Evolutionary conservation across 2,113 vertebrate genomes (phyloP).

Genomic region (Trematomus loennbergii): DNA sequence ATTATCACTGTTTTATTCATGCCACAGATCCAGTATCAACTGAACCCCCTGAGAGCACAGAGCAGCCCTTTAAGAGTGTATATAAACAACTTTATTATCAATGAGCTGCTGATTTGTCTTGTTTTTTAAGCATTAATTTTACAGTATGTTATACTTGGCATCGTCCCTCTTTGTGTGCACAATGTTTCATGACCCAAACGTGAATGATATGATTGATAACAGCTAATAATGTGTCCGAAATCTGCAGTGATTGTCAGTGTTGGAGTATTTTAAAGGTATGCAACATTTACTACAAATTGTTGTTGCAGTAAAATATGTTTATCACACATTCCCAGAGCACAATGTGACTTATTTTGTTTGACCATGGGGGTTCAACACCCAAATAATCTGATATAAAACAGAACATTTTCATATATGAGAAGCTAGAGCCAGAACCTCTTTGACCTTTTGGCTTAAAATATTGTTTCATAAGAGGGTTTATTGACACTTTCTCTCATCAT

Average conservation of each 20-base stretch:
- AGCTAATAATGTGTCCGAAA: neutral
- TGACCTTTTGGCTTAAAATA: neutral
- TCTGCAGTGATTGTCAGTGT: neutral
- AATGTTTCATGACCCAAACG: neutral
- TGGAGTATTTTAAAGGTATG: neutral
- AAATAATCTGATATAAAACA: neutral
- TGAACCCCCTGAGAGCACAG: conserved; percentile 23
- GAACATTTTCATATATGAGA: neutral
- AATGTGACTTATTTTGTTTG: neutral
- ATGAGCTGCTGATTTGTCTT: neutral
- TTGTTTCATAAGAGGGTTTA: neutral
- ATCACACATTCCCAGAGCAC: neutral
- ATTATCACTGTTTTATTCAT: conserved; percentile 74
- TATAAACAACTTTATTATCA: neutral
- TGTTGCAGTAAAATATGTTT: neutral
- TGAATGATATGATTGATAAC: neutral
- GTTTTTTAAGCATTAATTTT: neutral
- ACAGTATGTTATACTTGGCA: neutral
- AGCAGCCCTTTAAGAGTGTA: neutral
- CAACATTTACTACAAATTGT: neutral
- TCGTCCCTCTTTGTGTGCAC: neutral
- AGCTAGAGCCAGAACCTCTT: neutral
- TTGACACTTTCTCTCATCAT: neutral
- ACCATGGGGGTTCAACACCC: neutral
- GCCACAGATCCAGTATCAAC: conserved; percentile 58